phyloP scores from a whole-genome alignment of 2,797 vertebrate species.

The Xiphophorus birchmanni region DNA sequence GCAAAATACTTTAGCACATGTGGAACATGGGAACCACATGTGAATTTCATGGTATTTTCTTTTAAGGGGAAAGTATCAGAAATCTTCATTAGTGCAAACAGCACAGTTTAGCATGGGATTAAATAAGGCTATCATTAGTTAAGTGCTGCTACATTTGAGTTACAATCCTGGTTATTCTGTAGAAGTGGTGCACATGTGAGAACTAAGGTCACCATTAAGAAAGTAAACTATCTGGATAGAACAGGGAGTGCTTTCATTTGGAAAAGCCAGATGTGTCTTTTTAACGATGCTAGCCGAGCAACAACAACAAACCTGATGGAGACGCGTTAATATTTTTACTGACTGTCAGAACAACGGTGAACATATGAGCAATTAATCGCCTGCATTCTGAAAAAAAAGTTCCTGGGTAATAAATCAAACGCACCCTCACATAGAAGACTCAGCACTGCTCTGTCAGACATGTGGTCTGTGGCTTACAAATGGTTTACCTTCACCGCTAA shows the following conservation, averaged over 20 bases:
- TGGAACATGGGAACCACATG: no score
- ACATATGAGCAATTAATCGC: not conserved
- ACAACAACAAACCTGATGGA: not conserved
- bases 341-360: not conserved
- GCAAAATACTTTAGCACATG: no score
- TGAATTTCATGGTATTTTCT: no score
- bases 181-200: not conserved
- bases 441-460: not conserved
- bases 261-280: not conserved
- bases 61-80: not conserved
- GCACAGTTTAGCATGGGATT: not conserved
- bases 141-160: not conserved
- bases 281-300: not conserved
- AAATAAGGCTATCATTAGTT: not conserved
- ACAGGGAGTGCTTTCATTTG: not conserved
- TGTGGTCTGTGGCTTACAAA: not conserved
- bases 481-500: not conserved
- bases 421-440: not conserved
- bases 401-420: not conserved
- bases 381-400: not conserved
- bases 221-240: not conserved
- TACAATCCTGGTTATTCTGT: not conserved
- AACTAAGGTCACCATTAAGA: not conserved
- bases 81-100: not conserved
- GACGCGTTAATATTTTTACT: not conserved